Conservation (phyloP, 1,140 invertebrate genomes). For the Lethrus apterus region DNA sequence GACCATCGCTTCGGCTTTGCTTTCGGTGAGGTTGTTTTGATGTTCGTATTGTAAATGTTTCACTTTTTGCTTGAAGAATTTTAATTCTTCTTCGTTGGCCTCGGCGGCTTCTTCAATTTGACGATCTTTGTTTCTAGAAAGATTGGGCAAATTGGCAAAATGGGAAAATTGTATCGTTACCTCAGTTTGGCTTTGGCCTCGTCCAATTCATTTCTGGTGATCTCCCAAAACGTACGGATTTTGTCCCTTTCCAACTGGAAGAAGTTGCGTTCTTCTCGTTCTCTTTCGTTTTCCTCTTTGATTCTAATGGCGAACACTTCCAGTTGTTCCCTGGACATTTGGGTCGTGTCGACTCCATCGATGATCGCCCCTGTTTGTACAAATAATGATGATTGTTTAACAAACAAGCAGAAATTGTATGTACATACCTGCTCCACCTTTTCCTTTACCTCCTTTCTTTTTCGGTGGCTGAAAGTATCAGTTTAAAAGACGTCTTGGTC, state of each 20-base stretch:
- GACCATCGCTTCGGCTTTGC: conserved; percentile 69
- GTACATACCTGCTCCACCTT: background rate
- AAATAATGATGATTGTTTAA: too few species aligned
- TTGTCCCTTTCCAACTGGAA: conserved; percentile 94
- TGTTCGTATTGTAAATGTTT: conserved; percentile 90
- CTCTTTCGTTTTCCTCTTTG: conserved; percentile 87
- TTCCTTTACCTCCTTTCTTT: conserved; percentile 3
- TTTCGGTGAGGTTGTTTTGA: conserved; percentile 70
- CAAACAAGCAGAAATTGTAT: too few species aligned
- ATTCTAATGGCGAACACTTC: conserved; percentile 80
- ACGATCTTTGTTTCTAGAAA: conserved; percentile 67
- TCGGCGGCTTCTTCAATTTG: conserved; percentile 82
- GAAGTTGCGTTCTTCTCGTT: conserved; percentile 90
- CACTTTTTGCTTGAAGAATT: conserved; percentile 86
- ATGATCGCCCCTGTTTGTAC: conserved; percentile 53
- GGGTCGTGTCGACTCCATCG: conserved; percentile 83
- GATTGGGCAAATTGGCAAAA: conserved; percentile 6
- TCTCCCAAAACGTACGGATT: conserved; percentile 90
- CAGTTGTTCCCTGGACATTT: conserved; percentile 90
- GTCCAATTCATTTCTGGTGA: conserved; percentile 74
- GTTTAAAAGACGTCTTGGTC: too few species aligned
- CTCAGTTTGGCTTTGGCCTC: conserved; percentile 66
- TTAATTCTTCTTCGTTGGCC: conserved; percentile 78
- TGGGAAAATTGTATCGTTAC: conserved; percentile 13
- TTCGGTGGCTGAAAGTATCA: conserved; percentile 4